These are phyloP conservation scores for Ictalurus furcatus DNA, from an alignment of 2,113 vertebrate genomes.

Conservation along the genomic window DNA sequence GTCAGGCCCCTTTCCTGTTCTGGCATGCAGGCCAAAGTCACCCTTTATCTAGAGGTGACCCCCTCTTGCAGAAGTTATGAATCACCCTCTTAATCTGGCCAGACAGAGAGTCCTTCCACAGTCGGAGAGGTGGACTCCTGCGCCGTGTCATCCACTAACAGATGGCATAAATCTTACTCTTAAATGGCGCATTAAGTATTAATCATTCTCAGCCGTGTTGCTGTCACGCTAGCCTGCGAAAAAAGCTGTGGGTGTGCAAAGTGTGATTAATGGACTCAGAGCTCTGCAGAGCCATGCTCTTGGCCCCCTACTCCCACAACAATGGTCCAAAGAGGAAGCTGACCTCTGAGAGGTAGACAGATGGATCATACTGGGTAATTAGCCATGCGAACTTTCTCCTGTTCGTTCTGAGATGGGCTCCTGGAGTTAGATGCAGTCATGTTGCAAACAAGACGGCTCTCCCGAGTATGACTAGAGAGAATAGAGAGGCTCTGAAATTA, in stretches of 20 bases:
- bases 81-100: slow-evolving; percentile 72
- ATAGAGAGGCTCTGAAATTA: background rate
- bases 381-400: slow-evolving; percentile 26
- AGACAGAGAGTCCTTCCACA: slow-evolving; percentile 67
- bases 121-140: slow-evolving; percentile 68
- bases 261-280: slow-evolving; percentile 78
- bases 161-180: slow-evolving; percentile 82
- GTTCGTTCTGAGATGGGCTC: slow-evolving; percentile 22
- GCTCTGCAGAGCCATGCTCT: slow-evolving; percentile 65
- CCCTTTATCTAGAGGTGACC: slow-evolving; percentile 76
- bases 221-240: slow-evolving; percentile 65
- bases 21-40: slow-evolving; percentile 65
- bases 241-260: slow-evolving; percentile 65
- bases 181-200: slow-evolving; percentile 80
- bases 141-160: slow-evolving; percentile 72
- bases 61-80: slow-evolving; percentile 73
- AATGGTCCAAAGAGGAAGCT: slow-evolving; percentile 51
- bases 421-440: slow-evolving; percentile 32
- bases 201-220: slow-evolving; percentile 77
- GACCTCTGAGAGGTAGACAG: slow-evolving; percentile 59
- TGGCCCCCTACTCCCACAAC: slow-evolving; percentile 58
- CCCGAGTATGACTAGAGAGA: background rate
- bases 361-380: slow-evolving; percentile 63
- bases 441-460: background rate
- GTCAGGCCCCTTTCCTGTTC: slow-evolving; percentile 53